A percentile compares a stretch with the other conserved stretches of the same genome.
These are phyloP conservation scores for Latrodectus hesperus DNA, from an alignment of 2,888 invertebrate genomes.

Conservation along the genomic window DNA sequence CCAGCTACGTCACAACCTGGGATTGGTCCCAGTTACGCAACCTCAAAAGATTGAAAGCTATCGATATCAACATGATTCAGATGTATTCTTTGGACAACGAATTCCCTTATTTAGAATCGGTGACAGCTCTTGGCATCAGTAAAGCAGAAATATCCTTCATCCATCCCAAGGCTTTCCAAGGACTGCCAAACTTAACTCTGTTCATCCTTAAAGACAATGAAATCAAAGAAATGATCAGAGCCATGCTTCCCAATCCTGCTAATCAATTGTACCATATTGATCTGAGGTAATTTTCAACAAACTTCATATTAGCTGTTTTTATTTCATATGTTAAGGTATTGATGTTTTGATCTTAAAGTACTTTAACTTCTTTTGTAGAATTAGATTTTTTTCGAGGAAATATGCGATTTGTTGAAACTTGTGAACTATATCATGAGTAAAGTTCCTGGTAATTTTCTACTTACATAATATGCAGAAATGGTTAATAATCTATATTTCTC, in stretches of 20 bases:
- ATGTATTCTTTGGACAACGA: constrained; percentile 22
- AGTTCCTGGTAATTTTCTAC: too few relatives aligned
- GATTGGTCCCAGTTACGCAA: constrained; percentile 38
- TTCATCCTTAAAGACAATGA: constrained; percentile 34
- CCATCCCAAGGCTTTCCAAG: constrained; percentile 20
- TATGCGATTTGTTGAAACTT: too few relatives aligned
- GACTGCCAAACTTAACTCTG: constrained; percentile 6
- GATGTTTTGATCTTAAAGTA: too few relatives aligned
- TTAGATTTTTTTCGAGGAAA: too few relatives aligned
- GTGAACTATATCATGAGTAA: too few relatives aligned
- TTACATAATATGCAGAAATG: too few relatives aligned
- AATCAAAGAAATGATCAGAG: constrained; percentile 22
- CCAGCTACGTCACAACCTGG: constrained; percentile 38
- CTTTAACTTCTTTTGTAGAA: too few relatives aligned
- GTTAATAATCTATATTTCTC: too few relatives aligned
- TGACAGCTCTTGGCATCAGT: constrained; percentile 33
- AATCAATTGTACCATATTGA: constrained; percentile 6
- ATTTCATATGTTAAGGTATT: too few relatives aligned
- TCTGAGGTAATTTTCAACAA: constrained; percentile 22
- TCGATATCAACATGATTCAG: constrained; percentile 36
- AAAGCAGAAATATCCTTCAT: constrained; percentile 45
- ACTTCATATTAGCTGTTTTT: too few relatives aligned
- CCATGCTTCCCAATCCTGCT: constrained; percentile 49
- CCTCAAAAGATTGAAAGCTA: background rate
- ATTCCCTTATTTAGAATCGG: background rate